Evolutionary conservation across 2,888 invertebrate species (phyloP), one percentile per base, ranked within the genome.

Genomic region (Eupithecia centaureata): DNA sequence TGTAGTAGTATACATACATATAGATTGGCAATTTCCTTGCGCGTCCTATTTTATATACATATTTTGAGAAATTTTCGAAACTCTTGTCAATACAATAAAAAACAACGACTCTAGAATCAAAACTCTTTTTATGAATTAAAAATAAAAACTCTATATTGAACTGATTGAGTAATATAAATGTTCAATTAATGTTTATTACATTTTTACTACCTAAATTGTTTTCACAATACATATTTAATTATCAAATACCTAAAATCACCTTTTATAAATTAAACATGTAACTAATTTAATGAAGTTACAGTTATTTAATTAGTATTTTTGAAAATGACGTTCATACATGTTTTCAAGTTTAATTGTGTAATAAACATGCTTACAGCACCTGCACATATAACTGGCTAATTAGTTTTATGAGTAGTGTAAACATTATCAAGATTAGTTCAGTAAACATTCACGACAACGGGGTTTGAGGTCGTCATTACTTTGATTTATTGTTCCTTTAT

Each of bases 361-460:
- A 72, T 71, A 77, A 75, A 77, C 65, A 77, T 61, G 70, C 61
- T 65, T 70, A 78, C 72, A 73, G 75, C 75, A 77, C 79, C 79
- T 82, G 82, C 82, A 47, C 47, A 81, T 82, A 79, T 74, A 78
- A 69, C 72, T 65, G 67, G 71, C 73, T 86, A 82, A 86, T 87
- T 83, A 80, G 72, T 78, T 82, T 81, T 83, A 84, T 74, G 78
- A 77, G 67, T 70, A 72, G 66, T 85, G 83, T 85, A 77, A 83
- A 85, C 82, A 82, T 77, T 75, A 81, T 83, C 80, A 77, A 82
- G 86, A 86, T 87, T 82, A 73, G 74, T 38, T 69, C 56, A 63
- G 57, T 63, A 63, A 76, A 76, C 78, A 79, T 77, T 72, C 76
- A 77, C 73, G 67, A 74, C 72, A 76, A 72, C 73, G 73, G 76